Conservation (phyloP, 2,888 invertebrate species). For the Herminia tarsipennalis region DNA sequence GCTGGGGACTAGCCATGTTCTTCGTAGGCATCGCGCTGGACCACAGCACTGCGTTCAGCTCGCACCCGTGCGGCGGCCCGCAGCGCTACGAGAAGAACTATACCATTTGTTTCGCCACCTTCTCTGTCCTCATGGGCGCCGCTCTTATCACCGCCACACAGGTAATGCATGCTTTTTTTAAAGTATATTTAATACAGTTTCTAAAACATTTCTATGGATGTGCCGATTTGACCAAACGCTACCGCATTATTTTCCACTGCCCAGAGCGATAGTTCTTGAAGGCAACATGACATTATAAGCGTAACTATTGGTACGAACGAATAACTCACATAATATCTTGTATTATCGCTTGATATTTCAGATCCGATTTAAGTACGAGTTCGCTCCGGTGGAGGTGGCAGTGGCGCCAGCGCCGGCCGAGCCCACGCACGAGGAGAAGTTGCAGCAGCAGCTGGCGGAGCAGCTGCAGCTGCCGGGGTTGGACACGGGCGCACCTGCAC, state of each 20-base stretch:
- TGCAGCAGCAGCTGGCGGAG: conserved; percentile 93
- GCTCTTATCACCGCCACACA: conserved; percentile 97
- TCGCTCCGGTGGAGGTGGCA: conserved; percentile 59
- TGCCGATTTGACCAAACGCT: too few relatives aligned
- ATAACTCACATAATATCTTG: too few relatives aligned
- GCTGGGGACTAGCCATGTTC: conserved; percentile 99
- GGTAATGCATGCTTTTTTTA: too few relatives aligned
- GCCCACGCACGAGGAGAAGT: conserved; percentile 88
- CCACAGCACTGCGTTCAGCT: conserved; percentile 97
- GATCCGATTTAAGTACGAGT: conserved; percentile 89
- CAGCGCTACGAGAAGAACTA: conserved; percentile 98
- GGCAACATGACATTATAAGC: too few relatives aligned
- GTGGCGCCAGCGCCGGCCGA: conserved; percentile 88
- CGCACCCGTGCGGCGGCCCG: conserved; percentile 95
- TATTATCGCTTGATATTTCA: conserved; percentile 40
- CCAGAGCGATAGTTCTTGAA: too few relatives aligned
- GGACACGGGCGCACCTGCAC: conserved; percentile 86
- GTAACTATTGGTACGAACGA: too few relatives aligned
- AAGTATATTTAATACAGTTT: too few relatives aligned
- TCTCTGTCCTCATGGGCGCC: conserved; percentile 98
- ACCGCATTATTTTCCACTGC: too few relatives aligned
- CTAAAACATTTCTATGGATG: too few relatives aligned
- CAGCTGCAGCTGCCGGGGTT: conserved; percentile 93
- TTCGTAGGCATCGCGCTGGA: conserved; percentile 98
- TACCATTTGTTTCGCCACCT: conserved; percentile 99